These are phyloP conservation scores for Petaurus breviceps DNA, from an alignment of 2,113 vertebrate genomes.

Conservation along the genomic window DNA sequence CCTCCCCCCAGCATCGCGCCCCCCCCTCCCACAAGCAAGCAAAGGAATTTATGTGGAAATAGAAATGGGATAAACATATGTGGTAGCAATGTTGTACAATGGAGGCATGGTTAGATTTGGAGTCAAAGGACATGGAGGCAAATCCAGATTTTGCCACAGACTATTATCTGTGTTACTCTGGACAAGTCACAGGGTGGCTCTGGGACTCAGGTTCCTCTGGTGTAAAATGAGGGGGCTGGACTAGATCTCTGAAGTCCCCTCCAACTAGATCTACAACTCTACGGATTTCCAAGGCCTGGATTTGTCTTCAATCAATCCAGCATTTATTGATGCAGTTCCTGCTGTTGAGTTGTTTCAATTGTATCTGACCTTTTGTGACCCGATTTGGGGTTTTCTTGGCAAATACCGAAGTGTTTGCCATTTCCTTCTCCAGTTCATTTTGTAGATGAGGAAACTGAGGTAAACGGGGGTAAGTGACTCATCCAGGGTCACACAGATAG, in stretches of 20 bases:
- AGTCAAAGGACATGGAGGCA: not conserved
- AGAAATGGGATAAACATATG: not conserved
- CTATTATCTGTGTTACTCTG: not conserved
- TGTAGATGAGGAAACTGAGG: not conserved
- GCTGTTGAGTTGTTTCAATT: not conserved
- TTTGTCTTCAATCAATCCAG: not conserved
- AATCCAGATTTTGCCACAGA: not conserved
- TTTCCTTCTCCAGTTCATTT: not conserved
- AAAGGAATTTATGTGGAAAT: not conserved
- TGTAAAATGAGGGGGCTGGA: not conserved
- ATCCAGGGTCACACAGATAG: not conserved
- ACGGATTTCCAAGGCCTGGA: not conserved
- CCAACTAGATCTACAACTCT: not conserved
- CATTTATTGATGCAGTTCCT: not conserved
- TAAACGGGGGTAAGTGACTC: not conserved
- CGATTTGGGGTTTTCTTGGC: no score
- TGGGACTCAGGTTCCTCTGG: not conserved
- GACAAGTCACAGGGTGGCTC: not conserved
- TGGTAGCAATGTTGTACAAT: not conserved
- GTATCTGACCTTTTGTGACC: not conserved
- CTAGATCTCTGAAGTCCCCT: not conserved
- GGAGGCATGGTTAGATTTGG: not conserved
- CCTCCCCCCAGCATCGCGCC: not conserved
- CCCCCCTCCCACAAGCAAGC: not conserved
- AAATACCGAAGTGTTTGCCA: not conserved